A percentile compares a stretch with the other conserved stretches of the same genome.
Conservation (phyloP, 2,888 invertebrate species). For the Drosophila affinis region DNA sequence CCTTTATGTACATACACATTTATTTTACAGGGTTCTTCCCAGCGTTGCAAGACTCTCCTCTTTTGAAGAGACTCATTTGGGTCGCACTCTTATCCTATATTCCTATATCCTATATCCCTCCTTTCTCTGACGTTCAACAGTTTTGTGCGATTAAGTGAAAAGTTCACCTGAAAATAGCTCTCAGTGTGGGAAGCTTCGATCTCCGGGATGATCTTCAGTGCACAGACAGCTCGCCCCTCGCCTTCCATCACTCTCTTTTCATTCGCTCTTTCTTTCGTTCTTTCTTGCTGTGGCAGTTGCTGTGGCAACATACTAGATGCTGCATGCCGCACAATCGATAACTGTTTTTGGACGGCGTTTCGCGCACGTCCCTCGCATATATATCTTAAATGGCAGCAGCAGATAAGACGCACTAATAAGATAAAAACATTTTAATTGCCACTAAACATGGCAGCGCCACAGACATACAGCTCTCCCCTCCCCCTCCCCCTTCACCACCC, state of each 20-base stretch:
- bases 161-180: not conserved
- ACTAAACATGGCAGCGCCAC: slow-evolving; percentile 76
- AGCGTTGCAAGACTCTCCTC: no score
- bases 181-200: not conserved
- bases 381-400: slow-evolving; percentile 65
- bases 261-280: not conserved
- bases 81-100: no score
- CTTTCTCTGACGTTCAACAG: no score
- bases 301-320: slow-evolving; percentile 17
- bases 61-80: no score
- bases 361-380: slow-evolving; percentile 56
- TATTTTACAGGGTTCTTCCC: no score
- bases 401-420: slow-evolving; percentile 69
- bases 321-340: slow-evolving; percentile 46
- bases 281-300: not conserved
- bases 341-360: slow-evolving; percentile 46
- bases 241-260: not conserved
- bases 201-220: not conserved
- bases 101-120: not conserved
- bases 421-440: slow-evolving; percentile 79
- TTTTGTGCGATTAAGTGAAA: not conserved
- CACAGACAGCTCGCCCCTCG: not conserved
- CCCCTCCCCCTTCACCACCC: not conserved
- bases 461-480: slow-evolving; percentile 28
- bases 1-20: not conserved